Evolutionary conservation across 2,113 vertebrate species (phyloP).

Genomic region (Ctenodactylus gundi): DNA sequence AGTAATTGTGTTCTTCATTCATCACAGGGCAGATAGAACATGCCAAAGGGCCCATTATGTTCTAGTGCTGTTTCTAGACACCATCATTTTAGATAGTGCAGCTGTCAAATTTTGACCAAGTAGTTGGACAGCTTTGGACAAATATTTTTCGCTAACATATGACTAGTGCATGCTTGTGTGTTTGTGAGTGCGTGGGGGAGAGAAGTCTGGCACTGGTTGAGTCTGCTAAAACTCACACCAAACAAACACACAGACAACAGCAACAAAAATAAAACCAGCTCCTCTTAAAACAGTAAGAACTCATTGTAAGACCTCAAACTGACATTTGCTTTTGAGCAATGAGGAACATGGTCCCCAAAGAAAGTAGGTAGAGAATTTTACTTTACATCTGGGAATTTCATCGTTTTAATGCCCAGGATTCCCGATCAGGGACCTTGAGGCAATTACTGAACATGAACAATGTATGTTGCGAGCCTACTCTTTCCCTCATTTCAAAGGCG

Average conservation of each 20-base stretch:
- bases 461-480: neutral
- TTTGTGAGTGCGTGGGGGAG: neutral
- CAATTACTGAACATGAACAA: constrained; percentile 8
- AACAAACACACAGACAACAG: neutral
- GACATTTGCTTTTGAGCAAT: neutral
- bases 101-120: neutral
- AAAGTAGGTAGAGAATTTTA: neutral
- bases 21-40: neutral
- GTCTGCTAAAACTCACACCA: neutral
- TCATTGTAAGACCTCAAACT: neutral
- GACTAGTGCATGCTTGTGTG: neutral
- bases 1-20: neutral
- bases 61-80: neutral
- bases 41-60: neutral
- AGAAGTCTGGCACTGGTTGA: neutral
- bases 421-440: constrained; percentile 1
- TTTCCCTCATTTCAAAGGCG: neutral
- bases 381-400: constrained; percentile 31
- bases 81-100: neutral
- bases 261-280: neutral
- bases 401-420: constrained; percentile 18
- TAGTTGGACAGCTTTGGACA: neutral
- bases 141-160: neutral
- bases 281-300: neutral
- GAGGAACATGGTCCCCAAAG: neutral